phyloP scores from a whole-genome alignment of 2,113 vertebrate genomes.

The Elephantulus edwardii region DNA sequence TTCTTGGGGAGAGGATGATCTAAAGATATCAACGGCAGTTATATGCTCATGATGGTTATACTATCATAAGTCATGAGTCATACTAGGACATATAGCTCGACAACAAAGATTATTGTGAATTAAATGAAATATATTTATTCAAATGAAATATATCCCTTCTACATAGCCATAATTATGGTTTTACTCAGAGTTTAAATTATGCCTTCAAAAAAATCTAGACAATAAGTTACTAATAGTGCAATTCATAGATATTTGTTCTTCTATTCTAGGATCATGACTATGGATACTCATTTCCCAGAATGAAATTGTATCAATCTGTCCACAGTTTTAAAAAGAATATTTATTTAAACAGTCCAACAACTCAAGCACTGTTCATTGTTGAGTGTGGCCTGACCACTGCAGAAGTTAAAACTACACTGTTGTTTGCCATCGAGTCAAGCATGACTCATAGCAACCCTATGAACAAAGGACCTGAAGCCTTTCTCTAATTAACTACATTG shows the following conservation, averaged over 20 bases:
- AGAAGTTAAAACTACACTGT: no score
- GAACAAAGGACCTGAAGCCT: no score
- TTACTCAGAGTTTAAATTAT: background rate
- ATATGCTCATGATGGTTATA: background rate
- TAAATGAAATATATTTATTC: no score
- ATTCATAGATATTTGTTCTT: background rate
- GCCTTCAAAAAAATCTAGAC: background rate
- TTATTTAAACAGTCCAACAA: background rate
- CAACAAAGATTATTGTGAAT: conserved; percentile 6
- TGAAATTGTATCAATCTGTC: background rate
- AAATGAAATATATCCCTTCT: background rate
- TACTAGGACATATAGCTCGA: background rate
- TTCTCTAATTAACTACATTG: background rate
- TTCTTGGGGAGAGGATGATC: background rate
- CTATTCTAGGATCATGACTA: background rate
- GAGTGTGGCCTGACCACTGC: background rate
- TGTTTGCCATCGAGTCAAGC: no score
- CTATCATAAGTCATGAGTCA: background rate
- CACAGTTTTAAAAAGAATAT: background rate
- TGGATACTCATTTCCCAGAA: background rate
- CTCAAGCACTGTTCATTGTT: background rate
- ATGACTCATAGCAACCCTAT: no score
- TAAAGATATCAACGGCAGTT: conserved; percentile 9
- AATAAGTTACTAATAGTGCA: background rate
- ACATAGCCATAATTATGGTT: background rate